Base-by-base conservation (phyloP, 2,797 vertebrate genomes). In the Thamnophis elegans region DNA sequence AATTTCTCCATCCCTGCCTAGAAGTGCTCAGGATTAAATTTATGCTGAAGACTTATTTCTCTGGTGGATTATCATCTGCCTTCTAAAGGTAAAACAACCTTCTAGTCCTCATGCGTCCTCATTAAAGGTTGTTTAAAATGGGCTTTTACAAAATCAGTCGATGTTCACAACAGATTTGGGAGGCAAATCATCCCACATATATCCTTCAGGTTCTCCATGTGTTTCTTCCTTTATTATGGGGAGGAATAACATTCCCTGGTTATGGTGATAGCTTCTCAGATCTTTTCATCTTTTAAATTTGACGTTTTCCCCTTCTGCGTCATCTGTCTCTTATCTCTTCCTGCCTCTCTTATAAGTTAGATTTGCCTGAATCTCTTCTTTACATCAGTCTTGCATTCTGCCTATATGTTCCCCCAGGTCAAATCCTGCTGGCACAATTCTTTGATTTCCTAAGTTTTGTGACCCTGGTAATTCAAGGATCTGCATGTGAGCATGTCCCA, bases 401-500 rank as follows among this genome's bases (percentile, higher is more conserved):
- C 7, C 2, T 73, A 18, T 36, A 36, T 36, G 65, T 68, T 68
- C n/a, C 65, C 32, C 65, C n/a, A 36, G 65, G 65, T 73, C 16
- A 32, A 73, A 73, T 8, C 14, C 36, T 73, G 65, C 65, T 36
- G 65, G 65, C n/a, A 36, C 16, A 18, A 32, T n/a, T 36, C n/a
- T 73, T 73, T 73, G 18, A 73, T 36, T 73, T 73, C 18, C 32
- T 36, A 73, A 73, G 32, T 73, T 36, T 36, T 4, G 16, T 4
- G 16, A 73, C 7, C 20, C 6, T 32, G 9, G 68, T 73, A 36
- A 73, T 73, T 73, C 32, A 73, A 73, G 7, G n/a, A 0, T 73
- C 32, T 9, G n/a, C 2, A 0, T 73, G 16, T 20, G 65, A 18
- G 14, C 14, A 7, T 0, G 6, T 73, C n/a, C 65, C 2, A 1